These are phyloP conservation scores for Drosophila mauritiana DNA, from an alignment of 1,140 invertebrate species.

Conservation along the genomic window DNA sequence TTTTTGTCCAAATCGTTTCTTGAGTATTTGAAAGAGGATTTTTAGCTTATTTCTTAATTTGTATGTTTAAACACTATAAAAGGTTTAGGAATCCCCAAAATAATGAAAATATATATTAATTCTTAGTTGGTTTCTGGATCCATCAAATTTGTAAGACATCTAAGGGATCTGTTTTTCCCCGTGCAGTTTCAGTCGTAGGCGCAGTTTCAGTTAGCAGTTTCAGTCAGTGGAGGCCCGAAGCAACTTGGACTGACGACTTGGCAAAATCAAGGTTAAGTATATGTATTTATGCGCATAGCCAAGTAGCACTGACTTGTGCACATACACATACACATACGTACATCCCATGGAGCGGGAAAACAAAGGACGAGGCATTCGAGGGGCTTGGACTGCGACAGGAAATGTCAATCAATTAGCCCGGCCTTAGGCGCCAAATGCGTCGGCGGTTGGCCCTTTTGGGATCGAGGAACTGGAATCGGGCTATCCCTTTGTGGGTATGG, in stretches of 20 bases:
- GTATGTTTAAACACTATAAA: too few relatives aligned
- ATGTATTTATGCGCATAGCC: constrained; percentile 66
- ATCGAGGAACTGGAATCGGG: background rate
- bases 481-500: constrained; percentile 1
- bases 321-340: background rate
- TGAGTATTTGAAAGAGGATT: too few relatives aligned
- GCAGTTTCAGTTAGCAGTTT: constrained; percentile 7
- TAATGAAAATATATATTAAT: too few relatives aligned
- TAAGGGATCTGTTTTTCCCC: background rate
- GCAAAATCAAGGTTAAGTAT: constrained; percentile 77
- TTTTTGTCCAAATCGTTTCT: background rate
- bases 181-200: constrained; percentile 3
- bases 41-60: too few relatives aligned
- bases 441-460: constrained; percentile 4
- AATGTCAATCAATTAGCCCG: constrained; percentile 72
- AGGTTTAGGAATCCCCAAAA: too few relatives aligned
- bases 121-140: too few relatives aligned
- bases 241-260: constrained; percentile 44
- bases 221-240: constrained; percentile 23
- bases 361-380: constrained; percentile 2
- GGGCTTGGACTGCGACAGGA: constrained; percentile 42
- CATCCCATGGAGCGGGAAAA: constrained; percentile 4
- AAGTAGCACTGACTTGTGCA: constrained; percentile 26
- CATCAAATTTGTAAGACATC: too few relatives aligned
- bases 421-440: constrained; percentile 30